These are phyloP conservation scores for Dicranocentrus wangi DNA, from an alignment of 2,888 invertebrate genomes.

Conservation along the genomic window DNA sequence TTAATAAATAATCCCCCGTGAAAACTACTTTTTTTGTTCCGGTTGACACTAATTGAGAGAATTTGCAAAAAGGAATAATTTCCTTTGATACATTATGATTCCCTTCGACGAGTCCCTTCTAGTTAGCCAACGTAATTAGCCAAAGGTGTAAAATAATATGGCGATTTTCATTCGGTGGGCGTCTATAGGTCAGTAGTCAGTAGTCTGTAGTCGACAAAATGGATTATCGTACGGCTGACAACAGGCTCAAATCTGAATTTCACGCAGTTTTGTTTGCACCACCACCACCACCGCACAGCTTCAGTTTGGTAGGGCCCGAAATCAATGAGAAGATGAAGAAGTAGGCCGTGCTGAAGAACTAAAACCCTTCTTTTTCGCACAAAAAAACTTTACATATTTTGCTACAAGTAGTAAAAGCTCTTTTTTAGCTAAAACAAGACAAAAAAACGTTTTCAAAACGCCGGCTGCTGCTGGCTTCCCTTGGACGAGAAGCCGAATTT, in stretches of 20 bases:
- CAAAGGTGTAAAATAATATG: neutral
- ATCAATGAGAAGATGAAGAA: neutral
- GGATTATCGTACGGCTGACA: neutral
- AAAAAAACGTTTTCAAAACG: conserved; percentile 9
- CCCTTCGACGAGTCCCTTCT: too few relatives aligned
- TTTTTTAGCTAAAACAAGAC: conserved; percentile 2
- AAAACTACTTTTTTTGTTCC: conserved; percentile 13
- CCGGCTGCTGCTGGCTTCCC: neutral
- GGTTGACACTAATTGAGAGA: conserved; percentile 45
- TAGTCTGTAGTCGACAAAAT: conserved; percentile 7
- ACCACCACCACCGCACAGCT: too few relatives aligned
- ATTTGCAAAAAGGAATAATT: conserved; percentile 40
- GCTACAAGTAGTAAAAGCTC: too few relatives aligned
- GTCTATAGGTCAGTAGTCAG: conserved; percentile 35
- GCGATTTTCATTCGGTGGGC: too few relatives aligned
- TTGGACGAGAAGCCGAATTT: conserved; percentile 24
- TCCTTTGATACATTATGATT: too few relatives aligned
- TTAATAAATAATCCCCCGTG: too few relatives aligned
- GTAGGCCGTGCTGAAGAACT: neutral
- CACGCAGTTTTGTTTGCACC: too few relatives aligned
- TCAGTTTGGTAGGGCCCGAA: too few relatives aligned
- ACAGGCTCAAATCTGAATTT: neutral
- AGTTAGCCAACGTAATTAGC: conserved; percentile 42
- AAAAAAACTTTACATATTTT: too few relatives aligned
- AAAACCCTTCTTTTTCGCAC: neutral